A percentile compares a stretch with the other conserved stretches of the same genome.
phyloP scores from a whole-genome alignment of 2,113 vertebrate species.

The Capreolus pygargus region DNA sequence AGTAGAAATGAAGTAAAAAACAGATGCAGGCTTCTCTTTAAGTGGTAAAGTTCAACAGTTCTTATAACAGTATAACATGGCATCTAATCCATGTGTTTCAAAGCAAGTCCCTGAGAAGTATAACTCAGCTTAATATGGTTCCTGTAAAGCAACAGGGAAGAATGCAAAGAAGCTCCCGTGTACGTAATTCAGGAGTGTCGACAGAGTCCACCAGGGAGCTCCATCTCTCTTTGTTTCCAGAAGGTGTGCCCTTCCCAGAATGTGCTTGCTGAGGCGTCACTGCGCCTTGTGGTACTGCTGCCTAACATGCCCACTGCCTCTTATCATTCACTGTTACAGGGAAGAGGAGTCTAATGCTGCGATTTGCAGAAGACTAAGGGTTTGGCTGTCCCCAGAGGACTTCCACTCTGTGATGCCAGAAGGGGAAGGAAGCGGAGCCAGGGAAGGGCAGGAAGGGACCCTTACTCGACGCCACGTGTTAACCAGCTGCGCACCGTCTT shows the following conservation, averaged over 20 bases:
- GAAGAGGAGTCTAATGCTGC: background rate
- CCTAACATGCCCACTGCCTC: background rate
- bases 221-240: background rate
- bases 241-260: background rate
- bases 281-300: background rate
- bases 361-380: background rate
- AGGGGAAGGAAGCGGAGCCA: background rate
- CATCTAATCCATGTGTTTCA: background rate
- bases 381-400: background rate
- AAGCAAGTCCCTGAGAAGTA: background rate
- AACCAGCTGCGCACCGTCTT: background rate
- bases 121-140: constrained; percentile 27
- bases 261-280: background rate
- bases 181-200: background rate
- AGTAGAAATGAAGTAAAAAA: constrained; percentile 24
- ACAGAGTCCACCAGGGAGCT: background rate
- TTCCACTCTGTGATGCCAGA: background rate
- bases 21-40: background rate
- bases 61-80: background rate
- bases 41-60: constrained; percentile 17
- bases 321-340: background rate
- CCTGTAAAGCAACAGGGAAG: background rate
- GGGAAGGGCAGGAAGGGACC: background rate
- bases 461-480: background rate
- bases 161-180: background rate